Base-by-base conservation (phyloP, 2,797 vertebrate genomes). In the Sphenopsis melanotis region DNA sequence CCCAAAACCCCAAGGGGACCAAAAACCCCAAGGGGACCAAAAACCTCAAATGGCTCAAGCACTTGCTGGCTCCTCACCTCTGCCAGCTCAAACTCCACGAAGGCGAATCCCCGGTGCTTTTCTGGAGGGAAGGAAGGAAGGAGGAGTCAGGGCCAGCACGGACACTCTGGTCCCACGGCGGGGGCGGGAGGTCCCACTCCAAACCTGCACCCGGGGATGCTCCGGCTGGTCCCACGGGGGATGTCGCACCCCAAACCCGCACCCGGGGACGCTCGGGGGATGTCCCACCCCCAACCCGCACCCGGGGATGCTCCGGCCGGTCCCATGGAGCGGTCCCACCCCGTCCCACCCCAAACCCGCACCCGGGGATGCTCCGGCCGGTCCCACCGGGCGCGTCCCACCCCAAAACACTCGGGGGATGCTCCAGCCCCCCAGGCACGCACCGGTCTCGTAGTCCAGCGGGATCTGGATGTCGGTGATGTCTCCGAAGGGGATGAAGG, bases 391-490 rank as follows among this genome's bases (percentile, higher is more conserved):
- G n/a, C n/a, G n/a, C n/a, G 37, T 37, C 21, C 44, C 44, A 47
- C 46, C 22, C 46, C 46, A 47, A 24, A 47, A 46, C 12, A 24
- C 46, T 23, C 46, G 4, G 13, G 32, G 41, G 22, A 20, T 4
- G 61, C 81, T 4, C 17, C 41, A 4, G 17, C 11, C 15, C 22
- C 34, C 5, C 49, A 4, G 1, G 11, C 30, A 65, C 96, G 88
- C 85, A 99, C 99, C 99, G 4, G 99, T 99, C 97, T 99, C 99
- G 98, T 99, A 99, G 97, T 99, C 99, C 88, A 99, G 97, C 1
- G 99, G 99, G 89, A 99, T 99, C 98, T 99, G 99, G 97, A 99
- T 99, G 97, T 99, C 99, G 49, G 98, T 99, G 89, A 99, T 97
- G 96, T 99, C 99, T 32, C 99, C 99, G 90, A 99, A 99, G 8